Evolutionary conservation across 2,888 invertebrate species (phyloP).

Genomic region (Vanessa cardui): DNA sequence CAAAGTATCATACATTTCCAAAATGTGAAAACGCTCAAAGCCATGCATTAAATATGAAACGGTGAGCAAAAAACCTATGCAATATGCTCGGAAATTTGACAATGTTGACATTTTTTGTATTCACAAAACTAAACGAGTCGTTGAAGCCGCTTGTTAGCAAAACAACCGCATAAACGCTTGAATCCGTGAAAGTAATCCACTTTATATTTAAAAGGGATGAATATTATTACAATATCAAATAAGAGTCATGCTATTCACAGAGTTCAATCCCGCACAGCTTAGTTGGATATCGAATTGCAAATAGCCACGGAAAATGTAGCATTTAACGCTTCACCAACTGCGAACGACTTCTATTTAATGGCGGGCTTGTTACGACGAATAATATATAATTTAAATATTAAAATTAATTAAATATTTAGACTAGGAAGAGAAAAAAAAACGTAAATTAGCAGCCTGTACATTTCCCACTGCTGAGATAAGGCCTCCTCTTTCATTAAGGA

Average conservation of each 20-base stretch:
- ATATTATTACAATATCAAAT: conserved; percentile 70
- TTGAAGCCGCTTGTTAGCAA: conserved; percentile 10
- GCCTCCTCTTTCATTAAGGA: too few species aligned
- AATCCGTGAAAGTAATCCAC: conserved; percentile 50
- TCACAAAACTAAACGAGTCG: conserved; percentile 5
- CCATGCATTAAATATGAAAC: too few species aligned
- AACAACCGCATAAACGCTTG: conserved; percentile 18
- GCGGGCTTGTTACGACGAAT: conserved; percentile 55
- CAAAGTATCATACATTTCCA: too few species aligned
- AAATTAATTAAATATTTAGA: too few species aligned
- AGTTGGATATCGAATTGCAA: conserved; percentile 79
- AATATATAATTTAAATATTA: too few species aligned
- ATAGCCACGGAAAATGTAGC: conserved; percentile 77
- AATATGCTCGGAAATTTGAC: neutral
- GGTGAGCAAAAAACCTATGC: neutral
- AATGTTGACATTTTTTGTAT: conserved; percentile 5
- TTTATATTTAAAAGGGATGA: conserved; percentile 63
- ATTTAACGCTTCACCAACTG: conserved; percentile 78
- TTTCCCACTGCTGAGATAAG: too few species aligned
- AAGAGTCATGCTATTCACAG: conserved; percentile 64
- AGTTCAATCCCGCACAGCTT: conserved; percentile 73
- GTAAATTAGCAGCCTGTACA: too few species aligned
- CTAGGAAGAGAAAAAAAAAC: too few species aligned
- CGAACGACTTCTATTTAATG: conserved; percentile 62
- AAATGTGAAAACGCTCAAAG: too few species aligned